phyloP scores from a whole-genome alignment of 2,888 invertebrate species.

The Drosophila incognita region DNA sequence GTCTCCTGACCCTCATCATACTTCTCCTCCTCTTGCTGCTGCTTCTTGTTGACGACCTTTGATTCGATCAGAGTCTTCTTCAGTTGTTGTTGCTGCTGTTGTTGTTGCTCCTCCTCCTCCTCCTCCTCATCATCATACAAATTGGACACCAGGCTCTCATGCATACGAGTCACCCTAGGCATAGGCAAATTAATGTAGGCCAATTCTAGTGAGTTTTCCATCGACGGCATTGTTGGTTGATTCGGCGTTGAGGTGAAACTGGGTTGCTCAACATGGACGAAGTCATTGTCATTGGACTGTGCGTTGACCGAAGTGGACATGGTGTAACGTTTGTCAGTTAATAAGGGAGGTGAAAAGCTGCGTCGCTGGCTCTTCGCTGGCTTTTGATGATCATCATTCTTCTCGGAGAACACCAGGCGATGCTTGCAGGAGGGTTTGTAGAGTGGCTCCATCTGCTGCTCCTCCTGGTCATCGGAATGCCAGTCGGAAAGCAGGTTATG shows the following conservation, averaged over 20 bases:
- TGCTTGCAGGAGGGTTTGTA: too few species aligned
- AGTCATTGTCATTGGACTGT: background rate
- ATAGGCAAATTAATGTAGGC: too few species aligned
- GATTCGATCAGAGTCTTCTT: background rate
- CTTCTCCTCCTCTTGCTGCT: background rate
- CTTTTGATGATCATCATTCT: too few species aligned
- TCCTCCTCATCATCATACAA: constrained; percentile 89
- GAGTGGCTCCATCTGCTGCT: background rate
- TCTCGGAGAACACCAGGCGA: too few species aligned
- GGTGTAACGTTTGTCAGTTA: background rate
- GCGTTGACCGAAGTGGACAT: background rate
- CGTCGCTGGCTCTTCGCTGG: background rate
- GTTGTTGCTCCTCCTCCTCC: background rate
- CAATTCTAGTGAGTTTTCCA: too few species aligned
- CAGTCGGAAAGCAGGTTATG: background rate
- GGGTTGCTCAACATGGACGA: too few species aligned
- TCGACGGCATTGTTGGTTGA: background rate
- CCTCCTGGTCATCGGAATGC: background rate
- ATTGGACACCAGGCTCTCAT: constrained; percentile 90
- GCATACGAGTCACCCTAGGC: constrained; percentile 59
- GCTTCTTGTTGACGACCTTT: background rate
- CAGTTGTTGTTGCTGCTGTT: too few species aligned
- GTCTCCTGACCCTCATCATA: background rate
- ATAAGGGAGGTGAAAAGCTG: background rate
- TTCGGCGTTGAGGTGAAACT: background rate